Evolutionary conservation across 1,140 invertebrate species (phyloP).

Genomic region (Bombyx mori): DNA sequence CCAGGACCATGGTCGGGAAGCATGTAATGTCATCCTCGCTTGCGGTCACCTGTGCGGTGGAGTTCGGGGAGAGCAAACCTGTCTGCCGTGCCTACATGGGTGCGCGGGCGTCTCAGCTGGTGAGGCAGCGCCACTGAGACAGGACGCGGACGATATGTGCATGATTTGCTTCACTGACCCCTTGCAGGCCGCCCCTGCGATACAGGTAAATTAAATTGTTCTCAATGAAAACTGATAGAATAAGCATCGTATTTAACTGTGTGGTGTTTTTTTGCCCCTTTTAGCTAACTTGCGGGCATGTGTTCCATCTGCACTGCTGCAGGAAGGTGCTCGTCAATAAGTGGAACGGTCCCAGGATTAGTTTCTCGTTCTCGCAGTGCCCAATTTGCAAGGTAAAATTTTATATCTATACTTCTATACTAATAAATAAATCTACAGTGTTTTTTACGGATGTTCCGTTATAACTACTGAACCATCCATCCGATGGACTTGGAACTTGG

Average conservation of each 20-base stretch:
- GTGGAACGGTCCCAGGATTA: conserved; percentile 96
- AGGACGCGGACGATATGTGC: conserved; percentile 99
- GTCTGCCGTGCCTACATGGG: conserved; percentile 92
- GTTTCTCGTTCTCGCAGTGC: conserved; percentile 95
- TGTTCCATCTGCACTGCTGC: conserved; percentile 96
- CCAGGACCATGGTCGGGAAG: conserved; percentile 86
- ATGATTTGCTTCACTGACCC: conserved; percentile 99
- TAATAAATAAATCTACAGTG: no score
- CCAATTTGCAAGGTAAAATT: conserved; percentile 94
- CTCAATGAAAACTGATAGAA: no score
- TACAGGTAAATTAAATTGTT: conserved; percentile 74
- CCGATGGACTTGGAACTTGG: no score
- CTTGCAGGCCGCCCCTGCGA: conserved; percentile 93
- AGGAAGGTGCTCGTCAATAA: conserved; percentile 87
- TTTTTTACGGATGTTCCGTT: no score
- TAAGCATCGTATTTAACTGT: no score
- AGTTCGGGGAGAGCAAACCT: conserved; percentile 84
- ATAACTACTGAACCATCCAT: no score
- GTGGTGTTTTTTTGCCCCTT: not conserved
- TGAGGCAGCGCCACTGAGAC: conserved; percentile 76
- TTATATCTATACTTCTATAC: not conserved
- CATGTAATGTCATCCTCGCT: conserved; percentile 85
- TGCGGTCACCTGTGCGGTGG: conserved; percentile 97
- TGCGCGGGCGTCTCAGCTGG: conserved; percentile 70
- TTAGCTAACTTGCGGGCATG: conserved; percentile 93